Base-by-base conservation (phyloP, 2,888 invertebrate genomes). In the Abscondita cerata region DNA sequence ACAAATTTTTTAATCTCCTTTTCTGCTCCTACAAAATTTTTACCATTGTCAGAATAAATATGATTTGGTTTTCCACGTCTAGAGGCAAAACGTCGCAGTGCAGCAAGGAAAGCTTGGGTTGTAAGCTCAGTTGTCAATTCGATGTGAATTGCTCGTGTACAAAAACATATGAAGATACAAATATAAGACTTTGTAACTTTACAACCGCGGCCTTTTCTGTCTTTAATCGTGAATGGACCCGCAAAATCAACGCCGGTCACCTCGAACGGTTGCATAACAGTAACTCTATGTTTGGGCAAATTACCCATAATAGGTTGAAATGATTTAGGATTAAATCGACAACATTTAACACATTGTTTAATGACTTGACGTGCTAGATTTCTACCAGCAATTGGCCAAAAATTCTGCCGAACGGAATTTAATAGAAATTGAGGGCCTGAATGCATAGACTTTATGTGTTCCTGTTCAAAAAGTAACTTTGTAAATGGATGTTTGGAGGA, bases 211-310 rank as follows among this genome's bases (percentile, higher is more conserved):
- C 52, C 51, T 53, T 68, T 61, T 18, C 68, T 65, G 54, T 73
- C 71, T 33, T 72, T 73, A 0, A 72, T 40, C 3, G 47, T 44
- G 47, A 73, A 67, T 3, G 70, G 73, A 13, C 72, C 72, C 20
- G 66, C 71, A 53, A 66, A 73, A 48, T 73, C 72, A 1, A 69
- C 52, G 4, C n/a, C n/a, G n/a, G n/a, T n/a, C n/a, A n/a, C n/a
- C n/a, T n/a, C n/a, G n/a, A n/a, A n/a, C n/a, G n/a, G n/a, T n/a
- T n/a, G n/a, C n/a, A n/a, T n/a, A n/a, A n/a, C n/a, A n/a, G n/a
- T n/a, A n/a, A n/a, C n/a, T 72, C 73, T 52, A 13, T n/a, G 34
- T 9, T 48, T 31, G 0, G 73, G 73, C 47, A 72, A 59, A 52
- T 72, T 58, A 3, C 70, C 73, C 72, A 74, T 74, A 1, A 67